Base-by-base conservation (phyloP, 2,797 vertebrate genomes). In the Notoglanidium macrostoma region DNA sequence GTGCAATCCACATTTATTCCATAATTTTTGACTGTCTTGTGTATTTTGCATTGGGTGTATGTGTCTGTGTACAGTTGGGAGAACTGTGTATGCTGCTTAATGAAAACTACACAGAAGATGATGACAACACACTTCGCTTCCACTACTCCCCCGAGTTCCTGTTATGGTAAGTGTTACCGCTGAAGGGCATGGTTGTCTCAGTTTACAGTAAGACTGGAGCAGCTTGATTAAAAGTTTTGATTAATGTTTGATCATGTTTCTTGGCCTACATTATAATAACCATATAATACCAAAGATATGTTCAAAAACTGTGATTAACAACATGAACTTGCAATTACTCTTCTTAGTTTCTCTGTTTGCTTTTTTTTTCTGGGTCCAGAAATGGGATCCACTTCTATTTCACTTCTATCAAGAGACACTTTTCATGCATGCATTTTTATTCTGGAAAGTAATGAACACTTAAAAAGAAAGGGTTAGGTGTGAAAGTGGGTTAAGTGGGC, bases 61-160 rank as follows among this genome's bases (percentile, higher is more conserved):
- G 40, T 40, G 35, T 63, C 9, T 85, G 70, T 85, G 55, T 82
- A 51, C 89, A 97, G 97, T 93, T 97, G 85, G 96, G 96, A 46
- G 97, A 97, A 90, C 93, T 97, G 0, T 97, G 97, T 85, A 96
- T 95, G 0, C 94, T 97, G 73, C 95, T 97, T 87, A 97, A 97
- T 0, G 96, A 97, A 92, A 97, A 97, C 91, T 97, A 97, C 0
- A 96, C 96, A 85, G 96, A 96, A 88, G 96, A 97, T 1, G 96
- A 97, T 1, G 97, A 97, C 93, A 97, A 97, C 92, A 97, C 96
- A 94, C 94, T 98, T 93, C 96, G 97, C 26, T 95, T 94, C 82
- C 95, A 97, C 91, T 99, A 98, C 92, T 97, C 97, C 1, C 95
- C 93, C 0, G 96, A 98, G 88, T 98, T 98, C 92, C 95, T 99